Evolutionary conservation across 1,140 invertebrate species (phyloP).

Genomic region (Neuroterus valhalla): DNA sequence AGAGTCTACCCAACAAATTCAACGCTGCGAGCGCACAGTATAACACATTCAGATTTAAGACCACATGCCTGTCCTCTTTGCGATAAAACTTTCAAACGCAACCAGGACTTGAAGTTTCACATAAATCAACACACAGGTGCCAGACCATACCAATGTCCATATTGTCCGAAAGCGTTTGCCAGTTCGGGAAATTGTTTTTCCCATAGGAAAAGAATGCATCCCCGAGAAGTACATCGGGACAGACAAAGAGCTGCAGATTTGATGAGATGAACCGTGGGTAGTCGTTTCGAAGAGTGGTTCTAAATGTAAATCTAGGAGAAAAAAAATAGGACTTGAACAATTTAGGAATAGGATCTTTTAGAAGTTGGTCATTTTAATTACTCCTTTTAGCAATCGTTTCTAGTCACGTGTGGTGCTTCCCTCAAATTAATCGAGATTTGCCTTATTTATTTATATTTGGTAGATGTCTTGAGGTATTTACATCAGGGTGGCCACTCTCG

Average conservation of each 20-base stretch:
- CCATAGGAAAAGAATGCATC: slow-evolving; percentile 84
- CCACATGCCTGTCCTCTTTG: slow-evolving; percentile 83
- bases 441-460: too few species aligned
- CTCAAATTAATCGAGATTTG: slow-evolving; percentile 17
- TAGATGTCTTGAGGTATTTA: too few species aligned
- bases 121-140: slow-evolving; percentile 88
- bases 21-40: slow-evolving; percentile 82
- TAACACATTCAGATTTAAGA: slow-evolving; percentile 82
- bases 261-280: slow-evolving; percentile 72
- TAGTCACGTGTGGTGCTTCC: slow-evolving; percentile 34
- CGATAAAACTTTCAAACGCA: slow-evolving; percentile 85
- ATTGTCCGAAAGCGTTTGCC: slow-evolving; percentile 87
- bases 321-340: slow-evolving; percentile 20
- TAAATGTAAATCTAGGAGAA: slow-evolving; percentile 36
- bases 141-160: slow-evolving; percentile 87
- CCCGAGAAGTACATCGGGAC: slow-evolving; percentile 75
- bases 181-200: slow-evolving; percentile 87
- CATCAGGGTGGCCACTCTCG: too few species aligned
- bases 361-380: not conserved
- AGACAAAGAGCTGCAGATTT: slow-evolving; percentile 73
- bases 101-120: slow-evolving; percentile 86
- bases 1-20: slow-evolving; percentile 83
- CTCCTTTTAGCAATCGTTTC: slow-evolving; percentile 9
- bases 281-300: slow-evolving; percentile 63
- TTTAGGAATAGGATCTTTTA: slow-evolving; percentile 1